A percentile compares a stretch with the other conserved stretches of the same genome.
Evolutionary conservation across 1,140 invertebrate genomes (phyloP).

Genomic region (Pteromalus puparum): DNA sequence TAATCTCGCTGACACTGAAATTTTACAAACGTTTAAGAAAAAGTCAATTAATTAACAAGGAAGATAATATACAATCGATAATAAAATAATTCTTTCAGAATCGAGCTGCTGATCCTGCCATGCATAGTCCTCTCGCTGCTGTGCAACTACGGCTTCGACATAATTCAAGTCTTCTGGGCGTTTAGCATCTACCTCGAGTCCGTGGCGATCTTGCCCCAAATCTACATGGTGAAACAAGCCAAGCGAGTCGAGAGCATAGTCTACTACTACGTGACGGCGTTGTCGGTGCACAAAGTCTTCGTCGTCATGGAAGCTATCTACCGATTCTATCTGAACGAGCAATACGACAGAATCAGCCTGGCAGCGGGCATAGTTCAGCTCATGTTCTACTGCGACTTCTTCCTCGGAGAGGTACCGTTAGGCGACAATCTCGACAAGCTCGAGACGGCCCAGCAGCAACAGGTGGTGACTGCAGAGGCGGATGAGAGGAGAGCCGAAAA

Average conservation of each 20-base stretch:
- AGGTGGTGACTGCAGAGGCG: neutral
- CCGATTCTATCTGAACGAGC: slow-evolving; percentile 91
- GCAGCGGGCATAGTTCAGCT: slow-evolving; percentile 95
- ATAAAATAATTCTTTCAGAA: slow-evolving; percentile 69
- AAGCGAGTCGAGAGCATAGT: slow-evolving; percentile 34
- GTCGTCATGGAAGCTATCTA: slow-evolving; percentile 17
- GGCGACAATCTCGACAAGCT: neutral
- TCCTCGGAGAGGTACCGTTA: slow-evolving; percentile 66
- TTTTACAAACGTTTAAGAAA: neutral
- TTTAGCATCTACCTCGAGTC: slow-evolving; percentile 46
- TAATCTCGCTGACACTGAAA: neutral
- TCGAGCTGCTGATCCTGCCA: slow-evolving; percentile 94
- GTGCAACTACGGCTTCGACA: slow-evolving; percentile 93
- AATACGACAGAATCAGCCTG: slow-evolving; percentile 95
- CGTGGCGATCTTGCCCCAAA: slow-evolving; percentile 42
- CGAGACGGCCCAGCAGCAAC: neutral
- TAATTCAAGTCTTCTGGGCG: slow-evolving; percentile 73
- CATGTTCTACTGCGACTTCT: slow-evolving; percentile 98
- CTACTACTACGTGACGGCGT: slow-evolving; percentile 29
- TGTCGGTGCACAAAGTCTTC: slow-evolving; percentile 13
- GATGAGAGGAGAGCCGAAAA: neutral
- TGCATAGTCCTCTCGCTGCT: slow-evolving; percentile 89
- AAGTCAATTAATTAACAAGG: neutral
- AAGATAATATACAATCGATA: too few species aligned
- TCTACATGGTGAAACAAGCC: neutral